A percentile compares a stretch with the other conserved stretches of the same genome.
Evolutionary conservation across 2,797 vertebrate species (phyloP).

Genomic region (Odontamblyopus lacepedii): DNA sequence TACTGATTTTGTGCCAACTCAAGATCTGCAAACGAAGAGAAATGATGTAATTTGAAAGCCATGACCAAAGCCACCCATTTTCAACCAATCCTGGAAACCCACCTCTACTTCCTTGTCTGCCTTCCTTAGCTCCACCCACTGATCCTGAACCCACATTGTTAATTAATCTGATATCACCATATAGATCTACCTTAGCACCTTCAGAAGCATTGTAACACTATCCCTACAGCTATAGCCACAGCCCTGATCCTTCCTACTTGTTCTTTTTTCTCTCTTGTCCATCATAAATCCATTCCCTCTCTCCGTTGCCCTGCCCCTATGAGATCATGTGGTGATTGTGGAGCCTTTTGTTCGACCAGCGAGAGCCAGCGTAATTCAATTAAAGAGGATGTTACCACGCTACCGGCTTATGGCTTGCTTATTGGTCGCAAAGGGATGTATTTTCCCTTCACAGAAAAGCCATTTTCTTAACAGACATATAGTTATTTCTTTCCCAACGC

Average conservation of each 20-base stretch:
- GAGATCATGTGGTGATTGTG: conserved; percentile 56
- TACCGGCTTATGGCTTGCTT: conserved; percentile 52
- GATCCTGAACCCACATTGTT: conserved; percentile 1
- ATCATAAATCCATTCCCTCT: conserved; percentile 6
- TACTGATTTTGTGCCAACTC: neutral
- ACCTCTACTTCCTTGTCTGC: conserved; percentile 5
- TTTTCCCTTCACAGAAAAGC: conserved; percentile 30
- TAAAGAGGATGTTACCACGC: conserved; percentile 64
- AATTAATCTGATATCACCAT: conserved; percentile 2
- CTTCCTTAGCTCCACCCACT: neutral
- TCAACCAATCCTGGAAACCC: conserved; percentile 10
- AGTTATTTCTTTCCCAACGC: conserved; percentile 10
- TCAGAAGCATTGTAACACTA: neutral
- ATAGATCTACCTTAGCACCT: neutral
- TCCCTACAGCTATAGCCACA: conserved; percentile 1
- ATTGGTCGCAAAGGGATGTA: conserved; percentile 45
- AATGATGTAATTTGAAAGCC: neutral
- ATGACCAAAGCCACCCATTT: neutral
- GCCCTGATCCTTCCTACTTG: conserved; percentile 15
- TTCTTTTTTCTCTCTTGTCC: conserved; percentile 17
- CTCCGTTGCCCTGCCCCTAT: conserved; percentile 27
- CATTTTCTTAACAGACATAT: conserved; percentile 30
- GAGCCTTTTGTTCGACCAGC: conserved; percentile 69
- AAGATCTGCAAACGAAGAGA: neutral
- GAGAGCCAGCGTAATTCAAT: conserved; percentile 67